phyloP scores from a whole-genome alignment of 35 echinoderm and acorn worm species.

The Lytechinus variegatus region DNA sequence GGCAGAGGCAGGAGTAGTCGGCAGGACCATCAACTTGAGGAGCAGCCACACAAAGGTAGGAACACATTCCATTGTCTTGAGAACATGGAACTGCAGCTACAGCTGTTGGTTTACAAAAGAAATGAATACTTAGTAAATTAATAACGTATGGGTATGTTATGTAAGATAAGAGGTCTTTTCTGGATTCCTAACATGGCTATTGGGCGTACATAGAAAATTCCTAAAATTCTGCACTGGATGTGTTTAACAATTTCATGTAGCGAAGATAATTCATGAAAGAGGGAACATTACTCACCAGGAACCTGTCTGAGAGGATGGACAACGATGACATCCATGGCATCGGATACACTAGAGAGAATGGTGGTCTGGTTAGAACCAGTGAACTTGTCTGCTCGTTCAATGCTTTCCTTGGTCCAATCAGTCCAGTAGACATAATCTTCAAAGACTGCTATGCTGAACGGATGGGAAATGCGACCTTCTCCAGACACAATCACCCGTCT shows the following conservation, averaged over 20 bases:
- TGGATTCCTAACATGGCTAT: not conserved
- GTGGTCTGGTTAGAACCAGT: slow-evolving; percentile 55
- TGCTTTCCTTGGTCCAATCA: slow-evolving; percentile 77
- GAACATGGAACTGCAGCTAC: slow-evolving; percentile 37
- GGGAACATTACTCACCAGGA: slow-evolving; percentile 59
- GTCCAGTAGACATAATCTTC: slow-evolving; percentile 94
- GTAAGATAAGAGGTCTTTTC: not conserved
- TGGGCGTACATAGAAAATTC: not conserved
- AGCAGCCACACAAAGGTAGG: slow-evolving; percentile 88
- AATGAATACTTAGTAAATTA: not conserved
- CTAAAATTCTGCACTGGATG: not conserved
- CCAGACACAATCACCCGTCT: slow-evolving; percentile 58
- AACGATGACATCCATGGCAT: slow-evolving; percentile 75
- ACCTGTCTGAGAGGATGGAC: slow-evolving; percentile 74
- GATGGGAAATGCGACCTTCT: slow-evolving; percentile 61
- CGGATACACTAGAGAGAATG: slow-evolving; percentile 58
- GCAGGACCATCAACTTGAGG: slow-evolving; percentile 64
- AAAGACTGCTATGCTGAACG: slow-evolving; percentile 90
- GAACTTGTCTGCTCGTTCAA: slow-evolving; percentile 86
- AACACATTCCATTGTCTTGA: slow-evolving; percentile 72
- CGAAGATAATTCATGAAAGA: not conserved
- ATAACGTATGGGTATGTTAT: not conserved
- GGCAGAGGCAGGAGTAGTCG: slow-evolving; percentile 82
- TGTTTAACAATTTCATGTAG: not conserved
- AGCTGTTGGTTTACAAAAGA: not conserved